Base-by-base conservation (phyloP, 1,140 invertebrate genomes). In the Notospermus geniculatus region DNA sequence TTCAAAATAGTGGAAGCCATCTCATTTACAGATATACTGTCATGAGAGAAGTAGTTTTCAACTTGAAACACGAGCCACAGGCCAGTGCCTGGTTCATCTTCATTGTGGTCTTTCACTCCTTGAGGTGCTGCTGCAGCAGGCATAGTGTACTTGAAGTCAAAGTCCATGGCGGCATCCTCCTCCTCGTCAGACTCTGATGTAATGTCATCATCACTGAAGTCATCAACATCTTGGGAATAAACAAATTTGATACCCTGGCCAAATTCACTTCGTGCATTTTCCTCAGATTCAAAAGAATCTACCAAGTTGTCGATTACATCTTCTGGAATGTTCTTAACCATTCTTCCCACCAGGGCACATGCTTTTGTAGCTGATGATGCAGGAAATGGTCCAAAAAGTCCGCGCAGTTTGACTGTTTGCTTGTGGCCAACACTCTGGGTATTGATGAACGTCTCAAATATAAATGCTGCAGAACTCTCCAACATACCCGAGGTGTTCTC, bases 391-490 rank as follows among this genome's bases (percentile, higher is more conserved):
- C 78, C 78, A 71, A 80, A 80, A 9, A 75, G 73, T 55, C 64
- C 70, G 7, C 72, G 65, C 15, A 80, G 52, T 55, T 67, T 73
- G 11, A 61, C 62, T 1, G 72, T 74, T 52, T 80, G 71, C 52
- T 63, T 67, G 17, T 84, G 77, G 59, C 84, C 83, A 5, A 89
- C 83, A 60, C 83, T 78, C 60, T 83, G 81, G 45, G 86, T 82
- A 63, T 85, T 78, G 11, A 87, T 78, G 60, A 90, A 88, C 64
- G 88, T 75, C 61, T 84, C 76, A 39, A 90, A 78, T 2, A 85
- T 68, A 65, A 86, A 85, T 2, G 88, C 79, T 27, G 85, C 77
- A 43, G 87, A 84, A 73, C 88, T 86, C 72, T 89, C 85, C 28
- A 87, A 78, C 13, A 86, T 73, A 59, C 88, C 84, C 62, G 80